phyloP scores from a whole-genome alignment of 2,888 invertebrate genomes.

The Pherbina coryleti region DNA sequence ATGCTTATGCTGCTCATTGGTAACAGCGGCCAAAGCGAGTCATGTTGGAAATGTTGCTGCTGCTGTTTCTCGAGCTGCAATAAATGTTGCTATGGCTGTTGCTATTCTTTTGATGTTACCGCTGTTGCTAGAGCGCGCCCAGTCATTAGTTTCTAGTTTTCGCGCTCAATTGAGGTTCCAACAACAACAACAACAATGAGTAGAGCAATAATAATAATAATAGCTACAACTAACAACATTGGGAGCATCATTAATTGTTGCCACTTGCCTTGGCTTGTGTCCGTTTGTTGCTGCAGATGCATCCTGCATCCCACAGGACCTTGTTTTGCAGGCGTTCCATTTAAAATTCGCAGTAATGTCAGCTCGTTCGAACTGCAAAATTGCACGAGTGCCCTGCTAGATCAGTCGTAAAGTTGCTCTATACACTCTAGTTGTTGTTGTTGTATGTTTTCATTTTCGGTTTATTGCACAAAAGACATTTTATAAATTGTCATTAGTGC shows the following conservation, averaged over 20 bases:
- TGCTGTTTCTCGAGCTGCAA: background rate
- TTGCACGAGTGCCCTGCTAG: background rate
- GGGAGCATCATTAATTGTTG: constrained; percentile 33
- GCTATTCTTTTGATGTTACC: constrained; percentile 13
- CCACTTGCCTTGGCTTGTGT: background rate
- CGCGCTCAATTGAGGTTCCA: constrained; percentile 21
- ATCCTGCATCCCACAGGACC: constrained; percentile 27
- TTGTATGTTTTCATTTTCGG: constrained; percentile 21
- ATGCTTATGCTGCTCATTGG: background rate
- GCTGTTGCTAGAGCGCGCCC: background rate
- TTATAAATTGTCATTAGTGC: constrained; percentile 34
- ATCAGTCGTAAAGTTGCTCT: background rate
- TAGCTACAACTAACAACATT: constrained; percentile 14
- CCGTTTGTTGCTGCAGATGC: background rate
- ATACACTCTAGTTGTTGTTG: background rate
- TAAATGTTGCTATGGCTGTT: background rate
- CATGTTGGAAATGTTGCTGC: background rate
- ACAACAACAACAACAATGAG: background rate
- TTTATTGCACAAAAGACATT: constrained; percentile 26
- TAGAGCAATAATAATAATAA: background rate
- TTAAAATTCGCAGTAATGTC: background rate
- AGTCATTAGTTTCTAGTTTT: constrained; percentile 20
- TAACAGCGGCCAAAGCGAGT: background rate
- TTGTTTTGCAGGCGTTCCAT: constrained; percentile 2
- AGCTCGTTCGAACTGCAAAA: background rate